Evolutionary conservation across 2,113 vertebrate species (phyloP).

Genomic region (Delphinus delphis): DNA sequence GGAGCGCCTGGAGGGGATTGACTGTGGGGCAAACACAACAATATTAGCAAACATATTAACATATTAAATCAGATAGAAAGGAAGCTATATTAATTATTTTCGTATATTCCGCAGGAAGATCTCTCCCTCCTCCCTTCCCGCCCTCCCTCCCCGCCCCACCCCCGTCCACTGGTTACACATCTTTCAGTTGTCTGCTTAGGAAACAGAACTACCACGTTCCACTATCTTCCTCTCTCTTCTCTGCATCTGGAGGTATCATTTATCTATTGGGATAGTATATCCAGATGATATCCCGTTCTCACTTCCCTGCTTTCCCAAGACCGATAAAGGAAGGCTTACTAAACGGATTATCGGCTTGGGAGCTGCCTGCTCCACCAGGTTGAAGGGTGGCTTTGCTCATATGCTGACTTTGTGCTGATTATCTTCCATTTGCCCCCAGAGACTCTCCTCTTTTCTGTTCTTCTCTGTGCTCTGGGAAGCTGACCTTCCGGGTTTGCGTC

Average conservation of each 20-base stretch:
- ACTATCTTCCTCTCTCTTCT: not conserved
- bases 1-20: not conserved
- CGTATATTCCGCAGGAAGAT: not conserved
- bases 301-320: not conserved
- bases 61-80: not conserved
- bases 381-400: not conserved
- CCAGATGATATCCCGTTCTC: not conserved
- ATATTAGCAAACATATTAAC: not conserved
- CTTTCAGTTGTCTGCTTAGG: not conserved
- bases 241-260: not conserved
- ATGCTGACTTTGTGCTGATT: not conserved
- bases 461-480: not conserved
- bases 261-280: not conserved
- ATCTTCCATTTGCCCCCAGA: not conserved
- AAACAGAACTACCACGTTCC: not conserved
- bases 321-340: not conserved
- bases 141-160: accelerated
- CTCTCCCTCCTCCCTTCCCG: not conserved
- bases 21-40: not conserved
- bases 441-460: not conserved
- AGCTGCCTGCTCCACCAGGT: not conserved
- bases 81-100: not conserved
- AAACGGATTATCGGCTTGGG: not conserved
- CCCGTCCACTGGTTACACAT: not conserved
- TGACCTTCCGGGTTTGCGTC: not conserved